These are phyloP conservation scores for Scaptodrosophila lebanonensis DNA, from an alignment of 1,140 invertebrate genomes.

Conservation along the genomic window DNA sequence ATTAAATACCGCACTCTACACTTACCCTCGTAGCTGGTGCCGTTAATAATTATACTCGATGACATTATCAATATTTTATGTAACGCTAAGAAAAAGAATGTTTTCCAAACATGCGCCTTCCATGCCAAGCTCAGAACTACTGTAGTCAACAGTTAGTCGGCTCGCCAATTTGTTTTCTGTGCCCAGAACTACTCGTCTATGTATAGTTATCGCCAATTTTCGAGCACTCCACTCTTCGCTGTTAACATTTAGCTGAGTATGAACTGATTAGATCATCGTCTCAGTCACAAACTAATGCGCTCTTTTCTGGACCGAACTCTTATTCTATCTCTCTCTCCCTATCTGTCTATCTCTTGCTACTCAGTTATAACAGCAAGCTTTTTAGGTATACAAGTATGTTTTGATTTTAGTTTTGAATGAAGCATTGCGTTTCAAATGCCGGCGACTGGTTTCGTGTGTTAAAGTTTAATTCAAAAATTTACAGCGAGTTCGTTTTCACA, in stretches of 20 bases:
- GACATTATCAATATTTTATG: constrained; percentile 52
- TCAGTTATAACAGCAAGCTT: neutral
- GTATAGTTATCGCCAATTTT: no score
- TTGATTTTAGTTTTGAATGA: constrained; percentile 27
- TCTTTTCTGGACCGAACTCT: neutral
- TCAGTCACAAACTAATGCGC: neutral
- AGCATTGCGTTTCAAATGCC: no score
- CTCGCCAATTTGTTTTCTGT: constrained; percentile 24
- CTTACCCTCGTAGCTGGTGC: constrained; percentile 48
- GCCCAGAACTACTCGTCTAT: no score
- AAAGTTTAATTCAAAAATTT: no score
- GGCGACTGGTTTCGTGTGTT: no score
- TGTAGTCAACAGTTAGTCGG: constrained; percentile 1
- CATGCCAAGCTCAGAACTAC: constrained; percentile 19
- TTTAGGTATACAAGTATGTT: constrained; percentile 22
- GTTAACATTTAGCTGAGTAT: constrained; percentile 1
- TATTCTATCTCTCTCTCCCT: neutral
- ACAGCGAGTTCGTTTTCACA: no score
- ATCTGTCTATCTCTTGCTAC: neutral
- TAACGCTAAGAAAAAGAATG: constrained; percentile 24
- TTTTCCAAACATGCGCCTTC: constrained; percentile 9
- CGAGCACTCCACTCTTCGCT: neutral
- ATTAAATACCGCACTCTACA: no score
- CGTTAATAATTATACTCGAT: constrained; percentile 52
- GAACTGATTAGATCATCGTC: no score